These are phyloP conservation scores for Parasteatoda lunata DNA, from an alignment of 2,888 invertebrate genomes.

Conservation along the genomic window DNA sequence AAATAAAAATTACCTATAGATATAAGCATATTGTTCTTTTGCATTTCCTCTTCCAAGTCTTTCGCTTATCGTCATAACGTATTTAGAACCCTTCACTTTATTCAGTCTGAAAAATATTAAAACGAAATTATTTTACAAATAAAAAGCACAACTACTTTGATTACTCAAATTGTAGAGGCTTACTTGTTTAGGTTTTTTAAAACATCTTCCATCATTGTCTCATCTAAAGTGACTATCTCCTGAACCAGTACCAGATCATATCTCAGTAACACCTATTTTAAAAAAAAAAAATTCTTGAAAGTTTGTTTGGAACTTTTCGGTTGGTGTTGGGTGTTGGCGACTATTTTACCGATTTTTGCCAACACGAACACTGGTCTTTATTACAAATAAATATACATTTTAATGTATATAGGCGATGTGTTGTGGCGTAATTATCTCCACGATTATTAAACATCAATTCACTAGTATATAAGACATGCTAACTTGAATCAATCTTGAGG, in stretches of 20 bases:
- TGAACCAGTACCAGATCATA: conserved; percentile 58
- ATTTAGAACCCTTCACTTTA: conserved; percentile 27
- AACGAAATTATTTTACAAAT: not conserved
- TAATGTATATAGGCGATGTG: no score
- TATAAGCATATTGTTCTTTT: conserved; percentile 65
- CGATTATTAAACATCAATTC: no score
- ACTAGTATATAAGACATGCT: no score
- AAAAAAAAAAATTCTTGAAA: conserved; percentile 1
- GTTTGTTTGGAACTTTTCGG: no score
- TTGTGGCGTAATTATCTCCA: no score
- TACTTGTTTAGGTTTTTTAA: conserved; percentile 51
- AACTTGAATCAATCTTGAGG: no score
- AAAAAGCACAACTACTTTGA: not conserved
- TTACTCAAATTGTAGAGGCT: not conserved
- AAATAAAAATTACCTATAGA: conserved; percentile 43
- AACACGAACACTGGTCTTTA: no score
- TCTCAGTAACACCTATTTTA: conserved; percentile 41
- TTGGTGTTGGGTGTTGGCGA: no score
- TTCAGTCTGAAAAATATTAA: conserved; percentile 21
- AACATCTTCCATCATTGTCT: conserved; percentile 31
- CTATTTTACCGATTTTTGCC: no score
- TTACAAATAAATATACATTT: no score
- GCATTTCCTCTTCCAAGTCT: conserved; percentile 54
- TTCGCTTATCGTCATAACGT: conserved; percentile 52
- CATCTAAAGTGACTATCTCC: conserved; percentile 52